A percentile compares a stretch with the other conserved stretches of the same genome.
These are phyloP conservation scores for Pelobates cultripes DNA, from an alignment of 2,797 vertebrate genomes.

Conservation along the genomic window DNA sequence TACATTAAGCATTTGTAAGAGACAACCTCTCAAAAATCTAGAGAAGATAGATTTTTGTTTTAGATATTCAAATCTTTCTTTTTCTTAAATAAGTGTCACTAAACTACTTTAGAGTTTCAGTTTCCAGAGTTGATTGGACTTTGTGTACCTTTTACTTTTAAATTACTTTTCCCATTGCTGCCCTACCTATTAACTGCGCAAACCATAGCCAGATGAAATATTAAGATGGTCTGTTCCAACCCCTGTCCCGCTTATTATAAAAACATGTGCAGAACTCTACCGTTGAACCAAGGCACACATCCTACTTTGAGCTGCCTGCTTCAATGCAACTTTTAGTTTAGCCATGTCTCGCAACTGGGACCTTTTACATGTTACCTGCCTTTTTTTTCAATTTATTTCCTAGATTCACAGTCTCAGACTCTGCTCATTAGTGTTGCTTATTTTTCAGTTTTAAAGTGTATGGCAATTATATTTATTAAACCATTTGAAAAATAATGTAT, in stretches of 20 bases:
- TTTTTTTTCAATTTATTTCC: slow-evolving; percentile 21
- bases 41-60: too few relatives aligned
- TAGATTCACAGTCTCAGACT: slow-evolving; percentile 27
- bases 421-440: slow-evolving; percentile 17
- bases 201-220: slow-evolving; percentile 18
- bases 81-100: too few relatives aligned
- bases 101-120: neutral
- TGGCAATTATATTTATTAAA: neutral
- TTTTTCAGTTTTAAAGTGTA: slow-evolving; percentile 6
- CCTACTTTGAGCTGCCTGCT: slow-evolving; percentile 16
- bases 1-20: too few relatives aligned
- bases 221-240: slow-evolving; percentile 4
- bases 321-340: slow-evolving; percentile 18
- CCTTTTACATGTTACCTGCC: slow-evolving; percentile 19
- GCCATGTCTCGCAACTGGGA: slow-evolving; percentile 19
- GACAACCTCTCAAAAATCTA: too few relatives aligned
- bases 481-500: neutral
- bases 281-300: slow-evolving; percentile 8
- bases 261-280: slow-evolving; percentile 11
- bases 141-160: neutral
- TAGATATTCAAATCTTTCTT: too few relatives aligned
- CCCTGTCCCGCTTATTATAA: slow-evolving; percentile 9
- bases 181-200: slow-evolving; percentile 9
- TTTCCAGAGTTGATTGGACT: neutral
- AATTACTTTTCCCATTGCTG: neutral